Conservation (phyloP, 2,888 invertebrate genomes). For the Belgica antarctica region DNA sequence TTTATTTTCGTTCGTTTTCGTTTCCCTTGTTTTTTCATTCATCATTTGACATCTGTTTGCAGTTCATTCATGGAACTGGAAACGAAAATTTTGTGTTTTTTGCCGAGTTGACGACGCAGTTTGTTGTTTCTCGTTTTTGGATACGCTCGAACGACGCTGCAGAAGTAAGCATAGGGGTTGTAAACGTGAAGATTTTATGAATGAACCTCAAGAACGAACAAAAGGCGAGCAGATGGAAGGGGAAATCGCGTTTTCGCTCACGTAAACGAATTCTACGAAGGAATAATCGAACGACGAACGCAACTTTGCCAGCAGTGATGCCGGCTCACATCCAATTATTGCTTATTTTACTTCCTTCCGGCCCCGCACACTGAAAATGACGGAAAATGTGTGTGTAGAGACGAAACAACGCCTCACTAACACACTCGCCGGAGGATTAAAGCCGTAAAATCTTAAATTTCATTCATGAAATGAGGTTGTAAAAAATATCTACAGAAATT, state of each 20-base stretch:
- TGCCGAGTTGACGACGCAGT: background rate
- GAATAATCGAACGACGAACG: background rate
- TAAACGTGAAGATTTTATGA: slow-evolving; percentile 13
- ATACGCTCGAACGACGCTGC: background rate
- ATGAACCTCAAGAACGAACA: slow-evolving; percentile 1
- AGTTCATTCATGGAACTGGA: background rate
- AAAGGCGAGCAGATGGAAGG: background rate
- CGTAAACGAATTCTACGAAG: background rate
- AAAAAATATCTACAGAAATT: slow-evolving; percentile 5
- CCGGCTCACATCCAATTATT: slow-evolving; percentile 12
- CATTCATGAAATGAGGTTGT: slow-evolving; percentile 29
- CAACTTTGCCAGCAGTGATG: no score
- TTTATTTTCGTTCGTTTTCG: background rate
- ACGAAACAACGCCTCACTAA: background rate
- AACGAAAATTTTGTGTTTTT: slow-evolving; percentile 14
- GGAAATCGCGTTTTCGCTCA: background rate
- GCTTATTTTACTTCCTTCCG: slow-evolving; percentile 29
- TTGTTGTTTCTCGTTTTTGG: slow-evolving; percentile 1
- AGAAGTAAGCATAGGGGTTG: background rate
- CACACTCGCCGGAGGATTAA: background rate
- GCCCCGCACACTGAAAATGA: background rate
- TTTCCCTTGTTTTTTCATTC: slow-evolving; percentile 25
- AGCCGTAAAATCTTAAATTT: slow-evolving; percentile 25
- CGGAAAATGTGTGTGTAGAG: no score
- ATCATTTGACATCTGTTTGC: slow-evolving; percentile 41